A percentile compares a stretch with the other conserved stretches of the same genome.
Evolutionary conservation across 2,797 vertebrate genomes (phyloP).

Genomic region (Pyrrhura leucotis): DNA sequence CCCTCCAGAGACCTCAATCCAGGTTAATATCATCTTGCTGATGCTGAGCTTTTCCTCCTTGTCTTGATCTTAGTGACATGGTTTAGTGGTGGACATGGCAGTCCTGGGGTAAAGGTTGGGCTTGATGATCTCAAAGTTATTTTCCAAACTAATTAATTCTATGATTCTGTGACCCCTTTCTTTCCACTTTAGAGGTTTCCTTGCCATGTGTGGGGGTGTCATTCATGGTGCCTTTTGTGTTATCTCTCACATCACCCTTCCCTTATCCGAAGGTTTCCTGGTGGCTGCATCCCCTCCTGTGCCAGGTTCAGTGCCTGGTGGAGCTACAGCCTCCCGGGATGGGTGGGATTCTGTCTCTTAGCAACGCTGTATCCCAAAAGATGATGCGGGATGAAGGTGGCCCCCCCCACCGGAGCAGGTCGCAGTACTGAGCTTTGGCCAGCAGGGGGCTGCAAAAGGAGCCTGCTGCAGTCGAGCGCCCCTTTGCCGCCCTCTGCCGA

Average conservation of each 20-base stretch:
- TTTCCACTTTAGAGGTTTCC: not conserved
- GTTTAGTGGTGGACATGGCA: not conserved
- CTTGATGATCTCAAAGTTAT: not conserved
- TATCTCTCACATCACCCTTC: not conserved
- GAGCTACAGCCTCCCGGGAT: not conserved
- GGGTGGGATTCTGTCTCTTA: conserved; percentile 35
- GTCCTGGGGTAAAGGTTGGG: not conserved
- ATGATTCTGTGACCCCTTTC: not conserved
- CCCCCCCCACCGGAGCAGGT: not conserved
- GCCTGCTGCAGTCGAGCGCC: fast-evolving
- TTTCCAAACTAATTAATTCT: not conserved
- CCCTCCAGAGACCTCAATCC: not conserved
- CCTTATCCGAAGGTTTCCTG: not conserved
- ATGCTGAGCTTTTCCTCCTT: not conserved
- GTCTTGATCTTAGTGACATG: not conserved
- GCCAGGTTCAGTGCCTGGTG: not conserved
- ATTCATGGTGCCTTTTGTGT: not conserved
- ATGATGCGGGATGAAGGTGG: not conserved
- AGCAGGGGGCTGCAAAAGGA: not conserved
- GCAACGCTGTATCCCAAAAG: conserved; percentile 39
- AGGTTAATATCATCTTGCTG: not conserved
- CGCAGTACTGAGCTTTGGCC: not conserved
- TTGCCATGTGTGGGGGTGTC: not conserved
- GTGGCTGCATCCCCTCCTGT: not conserved
- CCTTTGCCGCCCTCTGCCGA: not conserved